Conservation (phyloP, 2,113 vertebrate genomes). For the Rhinoderma darwinii region DNA sequence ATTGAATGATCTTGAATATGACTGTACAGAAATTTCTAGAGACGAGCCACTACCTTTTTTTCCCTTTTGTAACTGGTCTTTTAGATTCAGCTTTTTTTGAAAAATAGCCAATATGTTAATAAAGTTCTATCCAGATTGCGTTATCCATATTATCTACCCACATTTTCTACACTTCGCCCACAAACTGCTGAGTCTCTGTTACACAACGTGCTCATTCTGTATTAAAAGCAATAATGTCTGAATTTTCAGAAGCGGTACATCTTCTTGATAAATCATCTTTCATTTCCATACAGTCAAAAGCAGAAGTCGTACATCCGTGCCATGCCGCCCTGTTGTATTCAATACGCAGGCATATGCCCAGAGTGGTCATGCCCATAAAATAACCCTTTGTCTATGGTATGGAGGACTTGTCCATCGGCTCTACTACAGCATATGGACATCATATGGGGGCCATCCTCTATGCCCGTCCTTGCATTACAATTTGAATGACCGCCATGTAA, state of each 20-base stretch:
- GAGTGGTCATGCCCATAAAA: not conserved
- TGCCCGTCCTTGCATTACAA: too few relatives aligned
- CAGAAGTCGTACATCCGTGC: not conserved
- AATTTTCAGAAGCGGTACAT: not conserved
- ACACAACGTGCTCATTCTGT: slow-evolving; percentile 39
- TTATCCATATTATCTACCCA: slow-evolving; percentile 37
- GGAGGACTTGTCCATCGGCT: too few relatives aligned
- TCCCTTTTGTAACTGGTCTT: not conserved
- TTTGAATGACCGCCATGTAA: too few relatives aligned
- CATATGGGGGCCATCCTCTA: too few relatives aligned
- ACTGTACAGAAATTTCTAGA: not conserved
- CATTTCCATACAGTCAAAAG: not conserved
- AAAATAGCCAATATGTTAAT: slow-evolving; percentile 8
- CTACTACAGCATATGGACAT: too few relatives aligned
- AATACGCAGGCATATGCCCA: not conserved
- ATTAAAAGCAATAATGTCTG: not conserved
- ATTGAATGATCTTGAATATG: too few relatives aligned
- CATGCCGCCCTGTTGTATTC: not conserved
- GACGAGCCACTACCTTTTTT: not conserved
- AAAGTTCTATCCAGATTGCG: slow-evolving; percentile 51
- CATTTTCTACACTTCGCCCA: slow-evolving; percentile 46
- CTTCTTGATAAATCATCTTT: not conserved
- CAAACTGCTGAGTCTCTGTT: slow-evolving; percentile 23
- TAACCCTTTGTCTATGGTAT: too few relatives aligned
- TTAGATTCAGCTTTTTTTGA: not conserved